phyloP scores from a whole-genome alignment of 2,888 invertebrate genomes.

The Tetranychus truncatus region DNA sequence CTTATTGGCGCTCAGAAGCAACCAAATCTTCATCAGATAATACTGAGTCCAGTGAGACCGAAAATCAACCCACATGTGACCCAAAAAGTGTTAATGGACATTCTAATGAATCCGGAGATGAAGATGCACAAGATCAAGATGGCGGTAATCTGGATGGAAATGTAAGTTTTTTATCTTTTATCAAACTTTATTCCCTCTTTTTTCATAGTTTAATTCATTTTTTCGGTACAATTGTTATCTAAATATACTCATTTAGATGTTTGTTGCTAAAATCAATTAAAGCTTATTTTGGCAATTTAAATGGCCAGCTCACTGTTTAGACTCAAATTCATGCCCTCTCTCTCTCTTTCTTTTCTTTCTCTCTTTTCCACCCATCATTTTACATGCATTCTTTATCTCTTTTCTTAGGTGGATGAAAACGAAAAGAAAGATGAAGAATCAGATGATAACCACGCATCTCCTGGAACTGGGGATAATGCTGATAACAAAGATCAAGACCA shows the following conservation, averaged over 20 bases:
- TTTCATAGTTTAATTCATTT: neutral
- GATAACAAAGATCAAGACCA: neutral
- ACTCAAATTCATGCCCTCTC: neutral
- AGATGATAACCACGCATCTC: neutral
- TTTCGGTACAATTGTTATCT: neutral
- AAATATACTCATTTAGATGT: no score
- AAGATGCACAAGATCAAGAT: neutral
- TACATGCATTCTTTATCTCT: neutral
- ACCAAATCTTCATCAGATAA: neutral
- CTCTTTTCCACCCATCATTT: conserved; percentile 4
- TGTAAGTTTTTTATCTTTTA: neutral
- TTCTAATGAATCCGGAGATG: neutral
- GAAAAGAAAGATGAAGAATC: neutral
- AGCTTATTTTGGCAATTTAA: no score
- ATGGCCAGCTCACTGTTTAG: neutral
- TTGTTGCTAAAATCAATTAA: no score
- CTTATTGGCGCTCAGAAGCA: neutral
- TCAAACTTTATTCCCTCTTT: neutral
- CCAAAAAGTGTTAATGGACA: neutral
- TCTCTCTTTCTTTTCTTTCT: conserved; percentile 9
- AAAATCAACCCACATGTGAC: neutral
- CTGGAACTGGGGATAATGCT: neutral
- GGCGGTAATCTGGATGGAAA: neutral
- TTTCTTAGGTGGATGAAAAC: neutral
- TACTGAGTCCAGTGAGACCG: neutral